Conservation (phyloP, 2,797 vertebrate genomes). For the Acomys russatus region DNA sequence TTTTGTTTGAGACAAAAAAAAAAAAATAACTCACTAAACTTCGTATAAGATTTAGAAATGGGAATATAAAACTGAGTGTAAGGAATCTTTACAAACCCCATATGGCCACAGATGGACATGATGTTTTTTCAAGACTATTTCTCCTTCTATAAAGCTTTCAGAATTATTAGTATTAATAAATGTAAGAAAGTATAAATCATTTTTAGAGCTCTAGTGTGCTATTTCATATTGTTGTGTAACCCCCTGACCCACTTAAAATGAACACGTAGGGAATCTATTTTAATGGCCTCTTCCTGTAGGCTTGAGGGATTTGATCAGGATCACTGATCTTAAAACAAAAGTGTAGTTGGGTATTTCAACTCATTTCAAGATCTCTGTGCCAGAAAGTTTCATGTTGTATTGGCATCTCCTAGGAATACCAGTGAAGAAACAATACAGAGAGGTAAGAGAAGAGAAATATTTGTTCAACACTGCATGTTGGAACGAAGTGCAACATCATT, state of each 20-base stretch:
- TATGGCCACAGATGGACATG: conserved; percentile 61
- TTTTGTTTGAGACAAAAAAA: conserved; percentile 40
- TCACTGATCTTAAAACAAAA: conserved; percentile 56
- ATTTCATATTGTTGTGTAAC: conserved; percentile 74
- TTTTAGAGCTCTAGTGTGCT: conserved; percentile 74
- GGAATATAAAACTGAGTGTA: conserved; percentile 47
- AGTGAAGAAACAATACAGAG: conserved; percentile 79
- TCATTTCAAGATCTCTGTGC: conserved; percentile 57
- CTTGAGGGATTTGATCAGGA: conserved; percentile 61
- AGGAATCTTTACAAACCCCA: conserved; percentile 48
- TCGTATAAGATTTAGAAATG: conserved; percentile 53
- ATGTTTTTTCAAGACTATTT: conserved; percentile 57
- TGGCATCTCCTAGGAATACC: conserved; percentile 79
- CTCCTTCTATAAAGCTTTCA: conserved; percentile 55
- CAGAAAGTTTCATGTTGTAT: conserved; percentile 72
- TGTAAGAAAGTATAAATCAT: conserved; percentile 71
- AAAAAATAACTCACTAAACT: background rate
- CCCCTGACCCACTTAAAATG: conserved; percentile 77
- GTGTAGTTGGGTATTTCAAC: conserved; percentile 67
- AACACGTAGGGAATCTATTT: conserved; percentile 76
- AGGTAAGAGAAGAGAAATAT: conserved; percentile 74
- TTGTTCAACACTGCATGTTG: conserved; percentile 72
- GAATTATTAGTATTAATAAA: conserved; percentile 81
- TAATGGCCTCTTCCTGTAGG: conserved; percentile 74
- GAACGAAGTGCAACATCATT: conserved; percentile 80